These are phyloP conservation scores for Drosophila parthenogenetica DNA, from an alignment of 2,888 invertebrate species.

Conservation along the genomic window DNA sequence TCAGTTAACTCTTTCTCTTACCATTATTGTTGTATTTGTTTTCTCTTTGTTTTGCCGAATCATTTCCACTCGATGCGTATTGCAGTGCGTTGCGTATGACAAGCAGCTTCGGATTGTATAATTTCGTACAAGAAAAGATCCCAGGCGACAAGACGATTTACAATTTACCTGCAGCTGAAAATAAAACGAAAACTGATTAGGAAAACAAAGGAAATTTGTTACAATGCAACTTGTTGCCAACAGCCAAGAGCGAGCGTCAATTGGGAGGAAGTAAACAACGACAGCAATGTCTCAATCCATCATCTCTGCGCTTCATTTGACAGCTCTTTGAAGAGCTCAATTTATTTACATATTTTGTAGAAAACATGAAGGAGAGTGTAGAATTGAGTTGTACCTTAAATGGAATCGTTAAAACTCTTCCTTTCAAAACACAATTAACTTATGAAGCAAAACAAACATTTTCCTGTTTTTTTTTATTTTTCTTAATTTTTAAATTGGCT, in stretches of 20 bases:
- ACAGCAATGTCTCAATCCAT: slow-evolving; percentile 30
- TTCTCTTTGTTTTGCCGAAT: slow-evolving; percentile 36
- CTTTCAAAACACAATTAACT: too few species aligned
- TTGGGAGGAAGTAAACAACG: slow-evolving; percentile 33
- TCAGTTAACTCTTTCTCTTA: slow-evolving; percentile 22
- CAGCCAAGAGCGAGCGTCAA: slow-evolving; percentile 18
- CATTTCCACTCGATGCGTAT: slow-evolving; percentile 46
- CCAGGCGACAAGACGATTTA: slow-evolving; percentile 29
- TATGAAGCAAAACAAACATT: too few species aligned
- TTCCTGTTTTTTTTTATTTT: too few species aligned
- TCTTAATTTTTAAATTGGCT: too few species aligned
- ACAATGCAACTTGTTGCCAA: slow-evolving; percentile 34
- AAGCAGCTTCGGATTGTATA: slow-evolving; percentile 57
- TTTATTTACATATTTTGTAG: not conserved
- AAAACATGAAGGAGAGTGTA: not conserved
- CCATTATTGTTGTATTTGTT: slow-evolving; percentile 5
- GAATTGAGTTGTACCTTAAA: too few species aligned
- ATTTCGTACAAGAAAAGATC: slow-evolving; percentile 34
- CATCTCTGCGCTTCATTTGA: slow-evolving; percentile 17
- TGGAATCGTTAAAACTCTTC: too few species aligned
- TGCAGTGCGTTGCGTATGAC: slow-evolving; percentile 55
- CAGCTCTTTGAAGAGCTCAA: slow-evolving; percentile 10
- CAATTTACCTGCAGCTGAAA: slow-evolving; percentile 29
- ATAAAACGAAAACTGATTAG: not conserved
- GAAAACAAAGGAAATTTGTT: slow-evolving; percentile 48